Percentiles rank a stretch among this genome's conserved stretches.
Conservation (phyloP, 2,797 vertebrate species). For the Poeciliopsis turneri region DNA sequence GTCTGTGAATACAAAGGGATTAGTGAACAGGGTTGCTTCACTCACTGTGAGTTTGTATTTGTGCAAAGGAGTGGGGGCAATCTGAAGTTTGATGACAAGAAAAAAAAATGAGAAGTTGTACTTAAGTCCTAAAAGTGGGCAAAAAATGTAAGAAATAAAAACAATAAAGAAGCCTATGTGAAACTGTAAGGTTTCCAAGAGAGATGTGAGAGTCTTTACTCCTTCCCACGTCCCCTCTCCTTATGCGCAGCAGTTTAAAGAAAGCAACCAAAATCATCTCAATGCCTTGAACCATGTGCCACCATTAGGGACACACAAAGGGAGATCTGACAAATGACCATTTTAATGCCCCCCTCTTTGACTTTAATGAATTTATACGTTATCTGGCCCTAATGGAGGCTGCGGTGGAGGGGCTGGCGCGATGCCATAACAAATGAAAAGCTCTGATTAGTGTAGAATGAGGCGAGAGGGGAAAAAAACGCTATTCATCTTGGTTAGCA, state of each 20-base stretch:
- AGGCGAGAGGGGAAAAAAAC: slow-evolving; percentile 73
- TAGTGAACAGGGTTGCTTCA: slow-evolving; percentile 77
- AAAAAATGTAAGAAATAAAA: not conserved
- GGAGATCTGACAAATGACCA: slow-evolving; percentile 80
- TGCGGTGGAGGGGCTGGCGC: slow-evolving; percentile 74
- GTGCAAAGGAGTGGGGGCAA: slow-evolving; percentile 30
- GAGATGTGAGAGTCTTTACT: not conserved
- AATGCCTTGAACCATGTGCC: slow-evolving; percentile 83
- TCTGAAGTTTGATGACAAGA: slow-evolving; percentile 74
- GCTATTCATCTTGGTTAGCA: slow-evolving; percentile 85
- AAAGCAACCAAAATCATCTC: slow-evolving; percentile 70
- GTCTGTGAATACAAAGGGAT: slow-evolving; percentile 84
- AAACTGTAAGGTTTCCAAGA: not conserved
- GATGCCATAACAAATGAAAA: slow-evolving; percentile 82
- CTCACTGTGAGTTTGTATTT: slow-evolving; percentile 59
- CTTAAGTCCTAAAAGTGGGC: not conserved
- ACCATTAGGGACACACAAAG: slow-evolving; percentile 84
- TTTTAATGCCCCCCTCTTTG: slow-evolving; percentile 83
- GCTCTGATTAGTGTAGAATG: slow-evolving; percentile 85
- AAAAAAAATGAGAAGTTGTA: not conserved
- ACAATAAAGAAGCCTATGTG: not conserved
- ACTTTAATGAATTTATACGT: slow-evolving; percentile 88
- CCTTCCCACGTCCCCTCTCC: slow-evolving; percentile 64
- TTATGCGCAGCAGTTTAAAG: slow-evolving; percentile 45
- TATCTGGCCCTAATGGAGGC: slow-evolving; percentile 79